Percentiles rank a stretch among this genome's conserved stretches.
phyloP scores from a whole-genome alignment of 2,888 invertebrate species.

The Cyaniris semiargus region DNA sequence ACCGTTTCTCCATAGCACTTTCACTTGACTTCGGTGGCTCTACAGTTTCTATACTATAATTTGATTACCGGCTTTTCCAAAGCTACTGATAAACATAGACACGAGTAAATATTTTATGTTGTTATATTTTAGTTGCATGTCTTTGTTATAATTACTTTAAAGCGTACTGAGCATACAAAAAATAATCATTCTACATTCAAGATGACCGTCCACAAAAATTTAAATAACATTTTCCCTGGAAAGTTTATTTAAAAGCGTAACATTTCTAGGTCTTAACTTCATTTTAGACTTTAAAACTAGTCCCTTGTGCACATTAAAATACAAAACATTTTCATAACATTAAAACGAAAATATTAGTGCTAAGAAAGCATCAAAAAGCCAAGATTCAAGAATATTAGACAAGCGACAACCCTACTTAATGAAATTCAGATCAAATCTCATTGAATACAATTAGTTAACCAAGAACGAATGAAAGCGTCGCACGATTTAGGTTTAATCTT shows the following conservation, averaged over 20 bases:
- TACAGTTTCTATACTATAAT: not conserved
- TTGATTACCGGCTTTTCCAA: not conserved
- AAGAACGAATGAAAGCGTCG: not conserved
- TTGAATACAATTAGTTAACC: not conserved
- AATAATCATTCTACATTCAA: not conserved
- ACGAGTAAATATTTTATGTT: not conserved
- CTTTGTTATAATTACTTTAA: not conserved
- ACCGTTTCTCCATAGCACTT: constrained; percentile 18
- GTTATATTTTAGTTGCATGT: not conserved
- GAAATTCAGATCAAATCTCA: constrained; percentile 1
- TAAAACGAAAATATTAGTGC: no score
- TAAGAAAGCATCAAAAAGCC: no score
- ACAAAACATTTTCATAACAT: no score
- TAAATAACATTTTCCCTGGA: not conserved
- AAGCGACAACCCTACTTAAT: not conserved
- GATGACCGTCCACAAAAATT: not conserved
- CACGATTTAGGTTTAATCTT: constrained; percentile 6
- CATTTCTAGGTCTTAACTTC: not conserved
- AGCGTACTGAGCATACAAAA: not conserved
- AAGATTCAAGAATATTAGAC: not conserved
- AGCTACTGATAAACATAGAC: not conserved
- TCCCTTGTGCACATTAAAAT: no score
- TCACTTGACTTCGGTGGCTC: not conserved
- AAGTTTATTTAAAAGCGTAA: not conserved
- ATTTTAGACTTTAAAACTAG: no score